Base-by-base conservation (phyloP, 2,888 invertebrate species). In the Eristalis tenax region DNA sequence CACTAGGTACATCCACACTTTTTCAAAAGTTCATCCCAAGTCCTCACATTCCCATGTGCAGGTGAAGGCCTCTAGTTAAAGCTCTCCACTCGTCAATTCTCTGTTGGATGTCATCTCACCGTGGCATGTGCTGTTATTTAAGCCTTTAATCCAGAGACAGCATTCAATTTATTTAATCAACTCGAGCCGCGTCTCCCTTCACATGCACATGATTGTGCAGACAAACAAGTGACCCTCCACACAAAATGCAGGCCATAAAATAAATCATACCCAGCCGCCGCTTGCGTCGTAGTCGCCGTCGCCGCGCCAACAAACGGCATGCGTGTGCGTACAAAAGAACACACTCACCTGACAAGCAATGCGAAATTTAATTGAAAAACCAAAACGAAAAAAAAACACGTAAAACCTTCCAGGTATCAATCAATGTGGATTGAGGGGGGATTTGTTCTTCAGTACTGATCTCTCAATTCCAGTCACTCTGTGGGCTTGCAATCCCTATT, bases 401-500 rank as follows among this genome's bases (percentile, higher is more conserved):
- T 28, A 18, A 50, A 50, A 50, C 50, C 50, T 50, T 50, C 18
- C 50, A 50, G 50, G 50, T 50, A 50, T 50, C 50, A 50, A 50
- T 50, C 50, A 50, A 50, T 18, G 50, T 18, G 50, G 50, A 50
- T 50, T 50, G 50, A 50, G 50, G 8, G 50, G 50, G 50, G 50
- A 50, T 50, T 50, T 50, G 50, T 50, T 50, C 50, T 50, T 18
- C 50, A 18, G 50, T 6, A 50, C 50, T 50, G 50, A 50, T 50
- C 50, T 50, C 50, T 50, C 50, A 50, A 50, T 50, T 50, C 50
- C 50, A 50, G 50, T 50, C 50, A 50, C 50, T 50, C 50, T 50
- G 50, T 50, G 50, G 50, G 50, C 50, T 8, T 18, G 18, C 50
- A 50, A 50, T 18, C 18, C 50, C 50, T 18, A 8, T 50, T 50